Evolutionary conservation across 2,797 vertebrate genomes (phyloP).

Genomic region (Cyclura pinguis): DNA sequence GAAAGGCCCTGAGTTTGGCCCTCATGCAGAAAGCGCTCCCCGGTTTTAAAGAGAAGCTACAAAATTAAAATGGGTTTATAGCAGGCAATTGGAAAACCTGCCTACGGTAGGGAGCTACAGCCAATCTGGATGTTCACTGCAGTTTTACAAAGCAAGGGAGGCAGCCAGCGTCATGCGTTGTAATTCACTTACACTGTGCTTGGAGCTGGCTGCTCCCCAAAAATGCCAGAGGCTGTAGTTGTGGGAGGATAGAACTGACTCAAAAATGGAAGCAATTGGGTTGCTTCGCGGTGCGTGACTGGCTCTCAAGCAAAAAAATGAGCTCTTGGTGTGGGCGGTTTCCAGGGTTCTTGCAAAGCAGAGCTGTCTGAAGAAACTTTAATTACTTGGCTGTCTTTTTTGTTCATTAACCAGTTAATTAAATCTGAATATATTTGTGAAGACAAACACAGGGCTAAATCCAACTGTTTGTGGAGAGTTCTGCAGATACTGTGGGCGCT

Average conservation of each 20-base stretch:
- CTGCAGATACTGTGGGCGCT: no score
- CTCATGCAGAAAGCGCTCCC: no score
- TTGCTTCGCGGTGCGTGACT: no score
- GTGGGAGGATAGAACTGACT: neutral
- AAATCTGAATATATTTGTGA: no score
- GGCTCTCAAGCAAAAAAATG: neutral
- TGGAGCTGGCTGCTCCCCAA: neutral
- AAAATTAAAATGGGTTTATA: neutral
- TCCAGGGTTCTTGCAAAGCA: neutral
- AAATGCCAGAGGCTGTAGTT: neutral
- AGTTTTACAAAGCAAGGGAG: neutral
- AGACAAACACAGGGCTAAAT: no score
- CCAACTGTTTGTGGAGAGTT: no score
- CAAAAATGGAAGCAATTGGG: neutral
- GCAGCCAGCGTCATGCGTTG: neutral
- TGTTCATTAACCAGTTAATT: no score
- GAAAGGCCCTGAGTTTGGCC: no score
- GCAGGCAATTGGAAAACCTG: neutral
- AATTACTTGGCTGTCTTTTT: neutral
- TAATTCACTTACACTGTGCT: neutral
- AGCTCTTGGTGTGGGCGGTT: neutral
- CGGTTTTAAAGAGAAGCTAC: neutral
- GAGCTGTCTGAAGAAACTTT: neutral
- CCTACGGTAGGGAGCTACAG: neutral
- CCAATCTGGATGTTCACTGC: slow-evolving; percentile 6